Evolutionary conservation across 37 sponge, comb jelly and placozoan species (phyloP).

Genomic region (Chondrilla cf. caribensis): DNA sequence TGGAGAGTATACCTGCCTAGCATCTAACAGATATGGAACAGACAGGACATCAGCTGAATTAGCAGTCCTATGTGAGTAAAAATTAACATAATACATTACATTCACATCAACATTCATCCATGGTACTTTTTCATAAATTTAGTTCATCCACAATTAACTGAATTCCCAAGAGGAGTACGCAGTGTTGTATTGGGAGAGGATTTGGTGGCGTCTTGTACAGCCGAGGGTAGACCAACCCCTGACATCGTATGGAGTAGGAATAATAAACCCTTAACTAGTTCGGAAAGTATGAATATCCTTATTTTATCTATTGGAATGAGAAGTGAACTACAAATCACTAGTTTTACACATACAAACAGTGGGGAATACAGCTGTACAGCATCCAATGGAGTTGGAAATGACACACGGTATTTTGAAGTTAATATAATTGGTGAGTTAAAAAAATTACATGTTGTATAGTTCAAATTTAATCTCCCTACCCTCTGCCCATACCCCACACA

Average conservation of each 20-base stretch:
- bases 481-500: too few relatives aligned
- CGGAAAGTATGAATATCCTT: too few relatives aligned
- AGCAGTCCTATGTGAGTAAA: background rate
- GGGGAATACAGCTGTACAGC: too few relatives aligned
- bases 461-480: too few relatives aligned
- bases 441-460: too few relatives aligned
- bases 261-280: background rate
- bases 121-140: background rate
- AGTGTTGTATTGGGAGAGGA: background rate
- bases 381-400: too few relatives aligned
- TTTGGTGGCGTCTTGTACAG: background rate
- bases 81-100: too few relatives aligned
- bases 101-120: background rate
- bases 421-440: too few relatives aligned
- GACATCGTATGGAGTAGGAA: background rate
- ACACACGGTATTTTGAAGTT: too few relatives aligned
- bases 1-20: constrained; percentile 5
- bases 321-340: too few relatives aligned
- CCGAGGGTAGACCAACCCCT: background rate
- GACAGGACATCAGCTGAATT: constrained; percentile 18
- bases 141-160: background rate
- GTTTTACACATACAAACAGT: too few relatives aligned
- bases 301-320: too few relatives aligned
- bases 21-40: constrained; percentile 19
- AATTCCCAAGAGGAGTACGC: background rate